Percentiles rank a stretch among this genome's conserved stretches.
These are phyloP conservation scores for Euphonia xanthogaster DNA, from an alignment of 2,797 vertebrate species.

Conservation along the genomic window DNA sequence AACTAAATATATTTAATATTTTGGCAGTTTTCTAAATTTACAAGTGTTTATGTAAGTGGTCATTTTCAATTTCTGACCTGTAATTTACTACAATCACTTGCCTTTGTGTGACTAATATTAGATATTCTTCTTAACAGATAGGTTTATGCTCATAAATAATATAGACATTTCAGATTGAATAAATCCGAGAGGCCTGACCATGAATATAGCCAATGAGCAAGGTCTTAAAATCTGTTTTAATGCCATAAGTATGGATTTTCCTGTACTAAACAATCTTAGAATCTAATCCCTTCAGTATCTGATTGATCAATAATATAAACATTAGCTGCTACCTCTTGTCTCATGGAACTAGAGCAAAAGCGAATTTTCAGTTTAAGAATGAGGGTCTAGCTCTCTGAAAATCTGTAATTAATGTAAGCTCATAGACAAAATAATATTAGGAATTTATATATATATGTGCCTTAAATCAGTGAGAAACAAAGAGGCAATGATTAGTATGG, in stretches of 20 bases:
- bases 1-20: not conserved
- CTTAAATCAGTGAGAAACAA: not conserved
- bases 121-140: not conserved
- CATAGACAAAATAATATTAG: not conserved
- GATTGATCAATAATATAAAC: slow-evolving; percentile 59
- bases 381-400: not conserved
- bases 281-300: slow-evolving; percentile 23
- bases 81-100: slow-evolving; percentile 13
- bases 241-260: slow-evolving; percentile 44
- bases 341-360: not conserved
- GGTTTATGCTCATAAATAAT: not conserved
- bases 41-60: not conserved
- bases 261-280: slow-evolving; percentile 28
- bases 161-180: slow-evolving; percentile 1
- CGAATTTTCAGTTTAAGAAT: not conserved
- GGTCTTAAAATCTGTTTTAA: slow-evolving; percentile 20
- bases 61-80: not conserved
- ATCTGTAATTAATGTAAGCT: not conserved
- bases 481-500: not conserved
- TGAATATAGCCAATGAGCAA: slow-evolving; percentile 8
- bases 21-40: not conserved
- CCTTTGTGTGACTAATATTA: not conserved
- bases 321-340: slow-evolving; percentile 24
- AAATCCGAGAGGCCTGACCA: slow-evolving; percentile 3
- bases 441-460: not conserved